These are phyloP conservation scores for Xestia sexstrigata DNA, from an alignment of 2,888 invertebrate species.

Conservation along the genomic window DNA sequence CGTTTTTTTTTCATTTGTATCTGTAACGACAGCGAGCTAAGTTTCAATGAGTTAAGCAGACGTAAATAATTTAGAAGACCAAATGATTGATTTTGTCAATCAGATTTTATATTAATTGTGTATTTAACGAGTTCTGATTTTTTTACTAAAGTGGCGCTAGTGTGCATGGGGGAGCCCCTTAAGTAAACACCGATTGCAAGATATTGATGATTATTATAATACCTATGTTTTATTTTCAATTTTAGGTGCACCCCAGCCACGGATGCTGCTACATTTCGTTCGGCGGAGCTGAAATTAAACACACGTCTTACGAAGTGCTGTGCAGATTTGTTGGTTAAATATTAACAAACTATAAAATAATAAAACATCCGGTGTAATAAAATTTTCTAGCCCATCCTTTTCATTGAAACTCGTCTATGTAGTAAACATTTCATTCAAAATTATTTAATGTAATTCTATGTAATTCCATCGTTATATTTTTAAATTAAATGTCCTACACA, in stretches of 20 bases:
- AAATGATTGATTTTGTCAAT: no score
- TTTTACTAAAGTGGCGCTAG: no score
- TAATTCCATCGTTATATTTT: not conserved
- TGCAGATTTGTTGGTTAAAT: constrained; percentile 73
- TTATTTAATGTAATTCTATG: constrained; percentile 1
- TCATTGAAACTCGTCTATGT: not conserved
- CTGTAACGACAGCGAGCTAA: no score
- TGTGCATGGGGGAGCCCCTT: no score
- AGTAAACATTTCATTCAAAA: not conserved
- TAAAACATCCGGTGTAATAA: not conserved
- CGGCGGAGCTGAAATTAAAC: constrained; percentile 80
- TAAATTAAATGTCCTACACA: not conserved
- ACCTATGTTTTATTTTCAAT: constrained; percentile 37
- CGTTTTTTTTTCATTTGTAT: no score
- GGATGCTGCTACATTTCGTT: constrained; percentile 85
- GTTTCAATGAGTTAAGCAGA: no score
- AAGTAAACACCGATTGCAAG: not conserved
- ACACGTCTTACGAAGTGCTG: constrained; percentile 84
- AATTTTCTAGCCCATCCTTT: not conserved
- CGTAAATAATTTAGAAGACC: no score
- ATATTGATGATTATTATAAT: not conserved
- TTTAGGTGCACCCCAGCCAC: constrained; percentile 85
- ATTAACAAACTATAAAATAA: not conserved
- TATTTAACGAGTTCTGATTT: no score
- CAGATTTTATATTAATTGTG: no score